Base-by-base conservation (phyloP, 2,888 invertebrate species). In the Caenorhabditis becei region DNA sequence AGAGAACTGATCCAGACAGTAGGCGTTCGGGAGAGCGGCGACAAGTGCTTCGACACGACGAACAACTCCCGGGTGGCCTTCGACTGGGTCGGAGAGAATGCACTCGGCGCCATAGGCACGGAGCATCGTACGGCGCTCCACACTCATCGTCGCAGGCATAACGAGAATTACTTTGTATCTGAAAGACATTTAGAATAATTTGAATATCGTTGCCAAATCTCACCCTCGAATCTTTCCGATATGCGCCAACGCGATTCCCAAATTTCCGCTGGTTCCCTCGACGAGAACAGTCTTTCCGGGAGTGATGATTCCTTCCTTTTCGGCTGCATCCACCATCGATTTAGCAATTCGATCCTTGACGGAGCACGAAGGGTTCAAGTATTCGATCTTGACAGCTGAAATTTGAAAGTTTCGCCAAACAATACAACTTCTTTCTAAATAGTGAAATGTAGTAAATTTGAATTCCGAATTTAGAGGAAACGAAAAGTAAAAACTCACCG, bases 301-400 rank as follows among this genome's bases (percentile, higher is more conserved):
- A 2, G 28, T 51, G 18, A 82, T 72, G 58, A 49, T 59, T 51
- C 82, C 84, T 28, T 32, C 62, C 28, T 78, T 74, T 59, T 86
- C 86, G 2, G 86, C 86, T 11, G 72, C 85, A 4, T 84, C 85
- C 26, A 91, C 86, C 89, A 91, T 91, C 16, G 79, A 83, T 20
- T 80, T 82, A 5, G 89, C 88, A 18, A 88, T 85, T 32, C 91
- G 88, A 67, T 91, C 91, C 70, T 91, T 91, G 18, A 91, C 86
- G 28, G 87, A 87, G 16, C 83, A 80, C 5, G 88, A 88, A 8
- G 91, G 91, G 74, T 90, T 91, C 56, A 88, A 67, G 61, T 88
- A 91, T 56, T 91, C 91, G 26, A 91, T 77, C 72, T 91, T 91
- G 49, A 87, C 89, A 10, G 89, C 89, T 88, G 61, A 67, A 87